These are phyloP conservation scores for Dromaius novaehollandiae DNA, from an alignment of 2,113 vertebrate genomes.

Conservation along the genomic window DNA sequence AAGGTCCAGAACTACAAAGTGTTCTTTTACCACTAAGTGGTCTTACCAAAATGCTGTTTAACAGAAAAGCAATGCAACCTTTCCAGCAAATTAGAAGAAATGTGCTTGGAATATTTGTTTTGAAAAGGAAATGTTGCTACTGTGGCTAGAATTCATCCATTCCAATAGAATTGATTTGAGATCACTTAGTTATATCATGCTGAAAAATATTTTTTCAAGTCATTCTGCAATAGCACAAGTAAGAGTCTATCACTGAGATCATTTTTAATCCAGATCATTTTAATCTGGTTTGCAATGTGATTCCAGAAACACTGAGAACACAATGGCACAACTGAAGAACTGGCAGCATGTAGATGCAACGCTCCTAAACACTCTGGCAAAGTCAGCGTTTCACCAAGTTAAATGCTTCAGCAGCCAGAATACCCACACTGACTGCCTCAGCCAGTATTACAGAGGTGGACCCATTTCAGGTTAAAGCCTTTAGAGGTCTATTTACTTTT, in stretches of 20 bases:
- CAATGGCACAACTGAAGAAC: fast-evolving
- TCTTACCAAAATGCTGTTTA: not conserved
- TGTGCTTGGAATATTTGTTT: not conserved
- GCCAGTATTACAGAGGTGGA: not conserved
- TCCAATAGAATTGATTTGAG: not conserved
- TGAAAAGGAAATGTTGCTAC: not conserved
- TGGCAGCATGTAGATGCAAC: not conserved
- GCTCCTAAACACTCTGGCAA: not conserved
- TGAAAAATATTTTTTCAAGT: not conserved
- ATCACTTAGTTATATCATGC: not conserved
- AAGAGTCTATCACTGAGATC: not conserved
- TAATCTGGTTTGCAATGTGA: not conserved
- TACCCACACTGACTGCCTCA: not conserved
- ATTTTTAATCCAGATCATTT: not conserved
- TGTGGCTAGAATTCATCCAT: not conserved
- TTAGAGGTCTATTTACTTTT: not conserved
- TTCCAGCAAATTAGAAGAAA: not conserved
- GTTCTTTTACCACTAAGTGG: not conserved
- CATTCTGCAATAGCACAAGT: not conserved
- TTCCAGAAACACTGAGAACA: not conserved
- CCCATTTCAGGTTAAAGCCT: not conserved
- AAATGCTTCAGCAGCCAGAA: not conserved
- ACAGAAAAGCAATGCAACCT: slow-evolving; percentile 14
- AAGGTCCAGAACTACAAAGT: not conserved
- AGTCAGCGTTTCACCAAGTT: not conserved